A percentile compares a stretch with the other conserved stretches of the same genome.
Conservation (phyloP, 2,797 vertebrate species). For the Ispidina lecontei region DNA sequence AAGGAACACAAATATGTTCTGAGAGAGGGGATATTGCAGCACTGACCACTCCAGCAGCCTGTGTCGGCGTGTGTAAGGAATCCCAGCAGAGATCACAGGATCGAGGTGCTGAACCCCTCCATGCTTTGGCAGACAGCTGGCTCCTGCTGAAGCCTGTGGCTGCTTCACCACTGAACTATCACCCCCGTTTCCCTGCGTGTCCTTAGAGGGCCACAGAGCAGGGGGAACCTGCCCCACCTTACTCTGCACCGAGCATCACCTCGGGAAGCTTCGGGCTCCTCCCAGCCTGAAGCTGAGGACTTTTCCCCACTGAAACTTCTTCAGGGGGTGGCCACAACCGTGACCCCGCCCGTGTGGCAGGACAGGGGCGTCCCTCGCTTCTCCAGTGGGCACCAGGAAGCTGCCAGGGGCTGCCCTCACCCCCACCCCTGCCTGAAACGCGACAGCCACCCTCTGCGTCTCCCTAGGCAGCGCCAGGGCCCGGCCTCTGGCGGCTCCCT, state of each 20-base stretch:
- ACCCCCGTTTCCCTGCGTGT: rapidly evolving
- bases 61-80: rapidly evolving
- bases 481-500: not conserved
- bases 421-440: rapidly evolving
- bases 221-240: rapidly evolving
- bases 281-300: too few species aligned
- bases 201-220: rapidly evolving
- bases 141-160: rapidly evolving
- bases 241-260: rapidly evolving
- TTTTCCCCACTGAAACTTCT: not conserved
- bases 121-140: not conserved
- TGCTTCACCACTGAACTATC: too few species aligned
- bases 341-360: rapidly evolving
- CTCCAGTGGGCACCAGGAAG: rapidly evolving
- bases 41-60: not conserved
- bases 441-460: rapidly evolving
- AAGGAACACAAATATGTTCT: not conserved
- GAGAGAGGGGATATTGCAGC: not conserved
- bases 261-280: not conserved
- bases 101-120: too few species aligned
- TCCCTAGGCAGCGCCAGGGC: rapidly evolving
- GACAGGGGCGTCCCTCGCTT: rapidly evolving
- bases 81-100: rapidly evolving
- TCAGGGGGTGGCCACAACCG: not conserved
- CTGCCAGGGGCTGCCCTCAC: not conserved